Conservation (phyloP, 2,888 invertebrate genomes). For the Argyra leucocephala region DNA sequence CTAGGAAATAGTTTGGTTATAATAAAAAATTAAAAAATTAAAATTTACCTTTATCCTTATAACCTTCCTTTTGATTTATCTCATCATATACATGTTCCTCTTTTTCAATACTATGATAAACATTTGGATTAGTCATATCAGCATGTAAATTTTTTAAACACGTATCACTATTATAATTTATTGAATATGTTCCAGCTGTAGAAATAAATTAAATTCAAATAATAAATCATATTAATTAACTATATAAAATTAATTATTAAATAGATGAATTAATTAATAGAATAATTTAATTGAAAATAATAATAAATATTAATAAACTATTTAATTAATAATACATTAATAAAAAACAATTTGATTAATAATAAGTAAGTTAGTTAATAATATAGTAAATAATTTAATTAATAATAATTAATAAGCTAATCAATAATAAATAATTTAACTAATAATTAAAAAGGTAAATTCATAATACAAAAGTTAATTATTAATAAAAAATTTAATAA, state of each 20-base stretch:
- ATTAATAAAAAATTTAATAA: too few species aligned
- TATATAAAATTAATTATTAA: neutral
- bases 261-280: neutral
- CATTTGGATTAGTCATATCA: slow-evolving; percentile 71
- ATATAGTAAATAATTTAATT: too few species aligned
- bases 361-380: too few species aligned
- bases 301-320: too few species aligned
- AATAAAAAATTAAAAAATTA: slow-evolving; percentile 13
- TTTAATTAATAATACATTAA: too few species aligned
- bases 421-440: too few species aligned
- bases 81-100: slow-evolving; percentile 82
- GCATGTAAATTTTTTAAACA: slow-evolving; percentile 74
- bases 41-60: slow-evolving; percentile 50
- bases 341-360: too few species aligned
- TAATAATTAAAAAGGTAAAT: too few species aligned
- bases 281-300: slow-evolving; percentile 4
- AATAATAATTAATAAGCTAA: too few species aligned
- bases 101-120: slow-evolving; percentile 72
- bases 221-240: neutral
- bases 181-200: slow-evolving; percentile 47
- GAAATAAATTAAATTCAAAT: slow-evolving; percentile 23
- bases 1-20: neutral
- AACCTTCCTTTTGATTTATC: slow-evolving; percentile 70
- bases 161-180: slow-evolving; percentile 55
- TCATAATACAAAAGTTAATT: too few species aligned